Conservation (phyloP, 2,113 vertebrate genomes). For the Neoarius graeffei region DNA sequence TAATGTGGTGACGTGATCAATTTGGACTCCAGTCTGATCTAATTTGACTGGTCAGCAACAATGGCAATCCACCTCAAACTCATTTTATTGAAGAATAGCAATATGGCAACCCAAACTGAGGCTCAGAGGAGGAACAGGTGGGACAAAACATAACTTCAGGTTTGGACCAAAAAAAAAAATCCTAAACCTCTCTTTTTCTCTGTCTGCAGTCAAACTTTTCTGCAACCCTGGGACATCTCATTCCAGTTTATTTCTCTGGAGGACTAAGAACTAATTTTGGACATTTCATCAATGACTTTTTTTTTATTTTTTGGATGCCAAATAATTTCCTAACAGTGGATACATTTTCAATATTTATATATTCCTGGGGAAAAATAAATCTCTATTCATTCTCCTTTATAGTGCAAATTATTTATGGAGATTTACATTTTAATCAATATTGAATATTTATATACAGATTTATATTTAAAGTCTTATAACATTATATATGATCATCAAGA, state of each 20-base stretch:
- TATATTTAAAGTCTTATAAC: neutral
- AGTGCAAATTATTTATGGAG: neutral
- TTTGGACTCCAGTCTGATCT: neutral
- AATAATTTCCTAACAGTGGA: neutral
- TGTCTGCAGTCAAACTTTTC: neutral
- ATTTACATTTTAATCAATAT: neutral
- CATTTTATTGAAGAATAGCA: neutral
- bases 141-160: no score
- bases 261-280: slow-evolving; percentile 9
- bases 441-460: neutral
- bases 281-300: neutral
- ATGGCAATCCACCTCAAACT: neutral
- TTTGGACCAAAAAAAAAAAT: no score
- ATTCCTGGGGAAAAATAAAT: neutral
- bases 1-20: neutral
- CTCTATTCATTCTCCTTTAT: neutral
- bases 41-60: neutral
- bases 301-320: neutral
- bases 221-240: neutral
- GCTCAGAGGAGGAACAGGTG: no score
- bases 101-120: neutral
- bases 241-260: neutral
- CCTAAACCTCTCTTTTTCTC: neutral
- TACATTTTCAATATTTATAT: slow-evolving; percentile 15
- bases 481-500: neutral